Evolutionary conservation across 2,797 vertebrate genomes (phyloP).

Genomic region (Amphiprion clarkii): DNA sequence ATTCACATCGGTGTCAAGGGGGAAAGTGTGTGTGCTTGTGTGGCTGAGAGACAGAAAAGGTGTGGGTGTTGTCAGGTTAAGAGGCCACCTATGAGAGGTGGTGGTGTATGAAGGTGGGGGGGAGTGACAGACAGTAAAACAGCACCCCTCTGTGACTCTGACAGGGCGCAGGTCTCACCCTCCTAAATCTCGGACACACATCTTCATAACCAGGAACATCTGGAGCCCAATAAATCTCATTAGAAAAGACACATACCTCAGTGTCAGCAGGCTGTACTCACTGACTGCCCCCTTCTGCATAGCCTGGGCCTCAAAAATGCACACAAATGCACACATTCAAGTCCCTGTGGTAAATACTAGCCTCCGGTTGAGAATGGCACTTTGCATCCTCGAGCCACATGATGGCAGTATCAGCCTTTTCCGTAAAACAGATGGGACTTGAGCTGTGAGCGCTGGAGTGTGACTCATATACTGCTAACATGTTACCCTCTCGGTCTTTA

Average conservation of each 20-base stretch:
- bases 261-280: constrained; percentile 66
- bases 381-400: constrained; percentile 68
- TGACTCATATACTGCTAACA: constrained; percentile 12
- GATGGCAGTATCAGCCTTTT: constrained; percentile 80
- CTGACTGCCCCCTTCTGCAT: constrained; percentile 32
- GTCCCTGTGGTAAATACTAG: constrained; percentile 16
- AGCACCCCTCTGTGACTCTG: constrained; percentile 64
- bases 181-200: constrained; percentile 76
- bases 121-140: constrained; percentile 66
- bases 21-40: constrained; percentile 23
- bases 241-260: constrained; percentile 72
- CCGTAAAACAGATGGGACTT: not conserved
- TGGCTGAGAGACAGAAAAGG: constrained; percentile 40
- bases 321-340: constrained; percentile 13
- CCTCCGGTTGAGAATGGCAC: not conserved
- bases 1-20: constrained; percentile 47
- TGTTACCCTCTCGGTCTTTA: constrained; percentile 28
- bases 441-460: not conserved
- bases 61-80: constrained; percentile 59
- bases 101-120: constrained; percentile 15
- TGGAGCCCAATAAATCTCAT: constrained; percentile 76
- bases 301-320: constrained; percentile 30
- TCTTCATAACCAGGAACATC: constrained; percentile 78
- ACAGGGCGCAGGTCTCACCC: constrained; percentile 76
- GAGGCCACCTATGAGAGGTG: constrained; percentile 62